Evolutionary conservation across 1,140 invertebrate genomes (phyloP).

Genomic region (Drosophila arizonae): DNA sequence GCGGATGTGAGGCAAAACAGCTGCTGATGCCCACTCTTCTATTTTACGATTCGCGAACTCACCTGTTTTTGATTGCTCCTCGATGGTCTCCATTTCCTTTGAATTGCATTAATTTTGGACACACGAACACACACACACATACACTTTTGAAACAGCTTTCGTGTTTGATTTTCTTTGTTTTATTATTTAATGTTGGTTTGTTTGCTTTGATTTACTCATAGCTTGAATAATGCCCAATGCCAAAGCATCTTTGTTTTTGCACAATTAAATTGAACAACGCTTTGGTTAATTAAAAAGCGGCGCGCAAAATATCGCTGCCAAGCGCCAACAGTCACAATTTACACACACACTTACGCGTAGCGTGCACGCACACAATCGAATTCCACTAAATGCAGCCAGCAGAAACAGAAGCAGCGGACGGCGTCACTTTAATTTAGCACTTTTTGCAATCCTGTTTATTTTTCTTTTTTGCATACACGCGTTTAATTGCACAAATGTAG

Average conservation of each 20-base stretch:
- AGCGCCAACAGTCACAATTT: slow-evolving; percentile 31
- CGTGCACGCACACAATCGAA: slow-evolving; percentile 19
- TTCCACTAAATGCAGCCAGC: slow-evolving; percentile 23
- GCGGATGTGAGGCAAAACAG: slow-evolving; percentile 27
- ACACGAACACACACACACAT: slow-evolving; percentile 38
- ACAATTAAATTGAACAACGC: slow-evolving; percentile 37
- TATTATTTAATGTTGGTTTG: slow-evolving; percentile 27
- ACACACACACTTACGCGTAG: slow-evolving; percentile 32
- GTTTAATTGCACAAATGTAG: slow-evolving; percentile 43
- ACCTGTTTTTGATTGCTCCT: slow-evolving; percentile 79
- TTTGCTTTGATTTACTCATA: slow-evolving; percentile 44
- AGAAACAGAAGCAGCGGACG: not conserved
- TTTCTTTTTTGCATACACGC: slow-evolving; percentile 5
- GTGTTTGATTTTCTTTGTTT: slow-evolving; percentile 45
- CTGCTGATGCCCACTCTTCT: slow-evolving; percentile 28
- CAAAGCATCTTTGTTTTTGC: slow-evolving; percentile 35
- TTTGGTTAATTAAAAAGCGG: slow-evolving; percentile 67
- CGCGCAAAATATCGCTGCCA: slow-evolving; percentile 47
- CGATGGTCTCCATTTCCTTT: slow-evolving; percentile 73
- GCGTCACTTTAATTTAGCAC: slow-evolving; percentile 41
- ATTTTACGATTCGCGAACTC: slow-evolving; percentile 28
- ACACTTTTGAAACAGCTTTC: slow-evolving; percentile 21
- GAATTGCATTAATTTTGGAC: slow-evolving; percentile 43
- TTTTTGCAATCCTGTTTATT: slow-evolving; percentile 26
- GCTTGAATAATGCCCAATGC: slow-evolving; percentile 24